Base-by-base conservation (phyloP, 2,888 invertebrate genomes). In the Epirrita christyi region DNA sequence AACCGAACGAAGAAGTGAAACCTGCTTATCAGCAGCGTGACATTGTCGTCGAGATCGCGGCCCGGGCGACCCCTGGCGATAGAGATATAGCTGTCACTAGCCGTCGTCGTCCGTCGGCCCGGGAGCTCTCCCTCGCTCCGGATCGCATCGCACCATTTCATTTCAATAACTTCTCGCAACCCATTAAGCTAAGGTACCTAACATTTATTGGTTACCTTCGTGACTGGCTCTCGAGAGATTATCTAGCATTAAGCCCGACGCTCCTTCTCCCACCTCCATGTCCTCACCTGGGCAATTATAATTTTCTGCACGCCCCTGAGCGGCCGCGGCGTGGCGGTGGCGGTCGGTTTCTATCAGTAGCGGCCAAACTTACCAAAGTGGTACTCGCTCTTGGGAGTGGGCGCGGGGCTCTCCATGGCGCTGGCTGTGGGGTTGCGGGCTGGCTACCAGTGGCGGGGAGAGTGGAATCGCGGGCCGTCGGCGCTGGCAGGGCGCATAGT, bases 381-480 rank as follows among this genome's bases (percentile, higher is more conserved):
- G 74, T 88, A 88, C 60, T 88, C 87, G 69, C 75, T 75, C 72
- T 86, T 85, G 66, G 81, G 73, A 66, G 75, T 65, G 51, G 78
- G 73, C 80, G 80, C 78, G 50, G 75, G 59, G 64, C 67, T 70
- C 56, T 75, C 79, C 75, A 73, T 76, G 54, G 53, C 40, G 14
- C 11, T 7, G 14, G 45, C 29, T 14, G 9, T 8, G 32, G 9
- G 32, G 32, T 2, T 32, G 32, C 32, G 9, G 41, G 15, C 43
- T 11, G 29, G 43, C 43, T 28, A 11, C 2, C 38, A 59, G 53
- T 40, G 40, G 56, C 48, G 49, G 56, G 63, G 46, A 54, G 56
- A 41, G 49, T 32, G 56, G 58, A 50, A 54, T 67, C 53, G 52
- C 57, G 61, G 81, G 21, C 21, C 74, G 65, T 76, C 66, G 48